Evolutionary conservation across 1,140 invertebrate species (phyloP), one percentile per base, ranked within the genome.

Genomic region (Trichoplusia ni): DNA sequence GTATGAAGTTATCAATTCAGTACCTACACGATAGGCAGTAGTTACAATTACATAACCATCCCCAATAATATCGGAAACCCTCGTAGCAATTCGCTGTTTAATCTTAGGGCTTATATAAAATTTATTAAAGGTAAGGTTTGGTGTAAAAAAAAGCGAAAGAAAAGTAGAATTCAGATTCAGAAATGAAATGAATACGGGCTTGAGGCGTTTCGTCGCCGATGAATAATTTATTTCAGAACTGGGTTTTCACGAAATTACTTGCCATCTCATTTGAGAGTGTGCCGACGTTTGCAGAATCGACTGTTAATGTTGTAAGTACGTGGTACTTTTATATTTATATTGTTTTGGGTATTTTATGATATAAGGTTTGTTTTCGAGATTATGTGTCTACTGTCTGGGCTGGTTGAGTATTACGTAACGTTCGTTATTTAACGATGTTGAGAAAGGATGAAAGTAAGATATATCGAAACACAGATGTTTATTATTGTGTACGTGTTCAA

Each of bases 111-210:
- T 84, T 82, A 86, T 86, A 81, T 82, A 81, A 89, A 82, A 85
- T 88, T 82, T 83, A 88, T 85, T 82, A 77, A 83, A 81, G 76
- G 78, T 73, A 76, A 73, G 73, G 79, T 71, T 76, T 69, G 71
- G 76, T 75, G 78, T 73, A 84, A 75, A 84, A 85, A 84, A 89
- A 83, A 66, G 75, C 70, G 73, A 64, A 70, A 67, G 69, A 76
- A 84, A 85, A 82, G 81, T 79, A 80, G 77, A 68, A 85, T 86
- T 85, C 77, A 85, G 86, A 85, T 87, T 86, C 84, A 79, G 81
- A 86, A 89, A 89, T 89, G 83, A 87, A 89, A 89, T 89, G 86
- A 89, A 87, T 89, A 87, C 84, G 84, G 73, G 74, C 85, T 84
- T 79, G 71, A 72, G 76, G 82, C 84, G 79, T 87, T 86, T 89